Base-by-base conservation (phyloP, 2,113 vertebrate genomes). In the Dermatemys mawii region DNA sequence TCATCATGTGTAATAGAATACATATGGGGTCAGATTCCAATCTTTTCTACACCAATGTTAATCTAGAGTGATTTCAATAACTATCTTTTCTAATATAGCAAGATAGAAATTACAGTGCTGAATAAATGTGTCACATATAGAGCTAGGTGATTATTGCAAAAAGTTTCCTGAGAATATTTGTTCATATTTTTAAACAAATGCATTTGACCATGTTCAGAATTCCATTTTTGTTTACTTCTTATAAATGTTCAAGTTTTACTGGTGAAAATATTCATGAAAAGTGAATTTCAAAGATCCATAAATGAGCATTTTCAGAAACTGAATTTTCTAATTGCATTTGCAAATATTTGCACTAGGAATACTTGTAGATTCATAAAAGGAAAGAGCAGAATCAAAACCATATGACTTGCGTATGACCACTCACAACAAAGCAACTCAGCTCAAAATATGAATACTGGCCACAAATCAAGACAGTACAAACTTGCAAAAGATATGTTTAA, bases 201-300 rank as follows among this genome's bases (percentile, higher is more conserved):
- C 14, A 67, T 87, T 84, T 78, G 19, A 10, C 2, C 9, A 5
- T 12, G 2, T 60, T 2, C 8, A 48, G 49, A 44, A 5, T 21
- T 83, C 5, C 0, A 1, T 79, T 76, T 90, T 4, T 44, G 1
- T n/a, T 79, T 21, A n/a, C 8, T 67, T 67, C 32, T 17, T 67
- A 67, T 67, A 67, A n/a, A 67, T 67, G 35, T 67, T 17, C 16
- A 67, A 67, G 32, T 81, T 22, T 81, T n/a, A 67, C 0, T 73
- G 49, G 27, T 9, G 88, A 91, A 89, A 78, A 80, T 89, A 78
- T 24, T 70, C n/a, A 57, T 24, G 6, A 85, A 79, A 83, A 85
- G 4, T 2, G 9, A 87, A 83, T 9, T 73, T 41, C 21, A n/a
- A 73, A 75, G 41, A 44, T n/a, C 11, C 10, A n/a, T 44, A 67